Base-by-base conservation (phyloP, 2,888 invertebrate genomes). In the Andrena praecox region DNA sequence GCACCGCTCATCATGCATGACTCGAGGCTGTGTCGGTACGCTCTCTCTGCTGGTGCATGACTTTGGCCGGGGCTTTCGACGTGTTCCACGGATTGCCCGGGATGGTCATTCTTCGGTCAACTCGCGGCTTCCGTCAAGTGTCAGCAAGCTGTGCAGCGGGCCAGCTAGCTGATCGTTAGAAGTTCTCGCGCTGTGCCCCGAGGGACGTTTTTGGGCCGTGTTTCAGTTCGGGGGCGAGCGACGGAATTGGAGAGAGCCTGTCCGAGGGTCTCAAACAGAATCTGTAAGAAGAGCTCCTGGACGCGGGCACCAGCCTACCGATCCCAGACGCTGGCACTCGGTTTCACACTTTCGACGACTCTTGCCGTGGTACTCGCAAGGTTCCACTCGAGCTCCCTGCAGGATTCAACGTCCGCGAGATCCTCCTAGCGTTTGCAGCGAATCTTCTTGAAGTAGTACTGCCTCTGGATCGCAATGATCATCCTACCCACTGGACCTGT, bases 1-100 rank as follows among this genome's bases (percentile, higher is more conserved):
- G 84, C 88, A 77, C 87, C 78, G 73, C 87, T 87, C 89, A 88
- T 91, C 87, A 78, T 81, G 87, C 87, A 88, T 88, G 84, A 80
- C 86, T 78, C 66, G 82, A 67, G 62, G 63, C 80, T 75, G 69
- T 59, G 67, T 31, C 42, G 56, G 24, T 50, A 56, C 84, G 67
- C 64, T 73, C 70, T 48, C 76, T 73, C 63, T 56, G 77, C 24
- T 69, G 63, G 71, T 81, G 67, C 66, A 71, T 48, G 69, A 68
- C 82, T 70, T 82, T 6, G 27, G 35, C n/a, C 52, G 59, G 77
- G 48, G 60, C 59, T 70, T 66, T 66, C 67, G 54, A 24, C 10
- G 4, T 16, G 63, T 64, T 52, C 64, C 76, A 71, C 64, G 67
- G 24, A 56, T 29, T 35, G 70, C 33, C 67, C 27, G 42, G 35